Conservation (phyloP, 2,797 vertebrate genomes). For the Esox masquinongy region DNA sequence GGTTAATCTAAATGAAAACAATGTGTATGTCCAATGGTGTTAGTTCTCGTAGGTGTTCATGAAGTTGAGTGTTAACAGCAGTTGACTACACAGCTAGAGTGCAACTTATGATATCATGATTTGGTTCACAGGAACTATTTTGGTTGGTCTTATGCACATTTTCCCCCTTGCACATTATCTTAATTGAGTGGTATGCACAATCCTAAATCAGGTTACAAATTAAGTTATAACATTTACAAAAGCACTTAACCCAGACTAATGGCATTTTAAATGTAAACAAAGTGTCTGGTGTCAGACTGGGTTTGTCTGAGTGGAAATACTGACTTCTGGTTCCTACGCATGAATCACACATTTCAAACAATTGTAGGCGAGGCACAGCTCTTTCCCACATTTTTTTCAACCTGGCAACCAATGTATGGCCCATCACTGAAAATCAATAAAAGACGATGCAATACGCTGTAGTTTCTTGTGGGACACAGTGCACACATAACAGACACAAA, state of each 20-base stretch:
- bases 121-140: background rate
- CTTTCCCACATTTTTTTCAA: constrained; percentile 5
- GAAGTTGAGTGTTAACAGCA: background rate
- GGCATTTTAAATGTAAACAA: constrained; percentile 20
- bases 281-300: background rate
- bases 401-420: constrained; percentile 42
- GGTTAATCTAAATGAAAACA: background rate
- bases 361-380: constrained; percentile 57
- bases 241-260: background rate
- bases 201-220: background rate
- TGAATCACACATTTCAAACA: constrained; percentile 67
- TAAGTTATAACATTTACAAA: background rate
- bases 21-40: background rate
- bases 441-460: constrained; percentile 55
- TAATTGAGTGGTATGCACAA: background rate
- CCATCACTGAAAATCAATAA: constrained; percentile 59
- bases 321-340: constrained; percentile 31
- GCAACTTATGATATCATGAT: background rate
- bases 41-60: background rate
- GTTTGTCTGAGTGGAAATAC: background rate
- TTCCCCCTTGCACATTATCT: background rate
- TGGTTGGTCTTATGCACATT: background rate
- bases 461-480: constrained; percentile 45
- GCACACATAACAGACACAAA: constrained; percentile 17
- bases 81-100: background rate